phyloP scores from a whole-genome alignment of 2,888 invertebrate species.

The Trissolcus brochymenae region DNA sequence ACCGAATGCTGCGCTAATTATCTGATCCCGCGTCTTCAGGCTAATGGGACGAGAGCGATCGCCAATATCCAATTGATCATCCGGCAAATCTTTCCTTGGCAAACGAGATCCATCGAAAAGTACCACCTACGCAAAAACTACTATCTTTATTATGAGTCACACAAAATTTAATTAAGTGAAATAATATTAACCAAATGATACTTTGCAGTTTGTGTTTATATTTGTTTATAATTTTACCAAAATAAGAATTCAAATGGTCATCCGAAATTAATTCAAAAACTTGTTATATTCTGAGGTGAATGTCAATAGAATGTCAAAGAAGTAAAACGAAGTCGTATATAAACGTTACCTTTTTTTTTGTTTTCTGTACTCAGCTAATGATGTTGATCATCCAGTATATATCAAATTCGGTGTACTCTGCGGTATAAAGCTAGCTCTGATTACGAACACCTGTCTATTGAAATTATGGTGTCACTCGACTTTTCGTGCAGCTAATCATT shows the following conservation, averaged over 20 bases:
- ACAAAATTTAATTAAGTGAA: neutral
- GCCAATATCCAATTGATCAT: slow-evolving; percentile 70
- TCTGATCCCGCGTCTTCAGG: slow-evolving; percentile 69
- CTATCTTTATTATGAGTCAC: slow-evolving; percentile 35
- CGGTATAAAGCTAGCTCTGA: slow-evolving; percentile 31
- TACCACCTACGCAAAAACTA: slow-evolving; percentile 32
- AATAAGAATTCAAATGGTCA: no score
- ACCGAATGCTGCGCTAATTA: slow-evolving; percentile 71
- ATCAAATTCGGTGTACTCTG: slow-evolving; percentile 14
- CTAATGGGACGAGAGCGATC: slow-evolving; percentile 65
- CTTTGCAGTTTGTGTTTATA: no score
- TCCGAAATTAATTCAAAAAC: no score
- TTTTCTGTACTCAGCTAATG: slow-evolving; percentile 21
- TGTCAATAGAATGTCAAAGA: no score
- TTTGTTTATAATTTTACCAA: no score
- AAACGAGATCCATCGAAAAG: slow-evolving; percentile 61
- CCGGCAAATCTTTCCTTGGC: slow-evolving; percentile 66
- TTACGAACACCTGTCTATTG: slow-evolving; percentile 46
- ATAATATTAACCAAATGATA: no score
- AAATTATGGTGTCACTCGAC: slow-evolving; percentile 43
- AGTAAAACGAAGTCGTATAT: neutral
- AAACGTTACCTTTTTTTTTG: slow-evolving; percentile 1
- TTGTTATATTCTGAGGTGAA: no score
- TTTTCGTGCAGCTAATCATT: slow-evolving; percentile 47
- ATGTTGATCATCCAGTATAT: slow-evolving; percentile 46